A percentile compares a stretch with the other conserved stretches of the same genome.
Evolutionary conservation across 2,113 vertebrate genomes (phyloP).

Genomic region (Dromiciops gliroides): DNA sequence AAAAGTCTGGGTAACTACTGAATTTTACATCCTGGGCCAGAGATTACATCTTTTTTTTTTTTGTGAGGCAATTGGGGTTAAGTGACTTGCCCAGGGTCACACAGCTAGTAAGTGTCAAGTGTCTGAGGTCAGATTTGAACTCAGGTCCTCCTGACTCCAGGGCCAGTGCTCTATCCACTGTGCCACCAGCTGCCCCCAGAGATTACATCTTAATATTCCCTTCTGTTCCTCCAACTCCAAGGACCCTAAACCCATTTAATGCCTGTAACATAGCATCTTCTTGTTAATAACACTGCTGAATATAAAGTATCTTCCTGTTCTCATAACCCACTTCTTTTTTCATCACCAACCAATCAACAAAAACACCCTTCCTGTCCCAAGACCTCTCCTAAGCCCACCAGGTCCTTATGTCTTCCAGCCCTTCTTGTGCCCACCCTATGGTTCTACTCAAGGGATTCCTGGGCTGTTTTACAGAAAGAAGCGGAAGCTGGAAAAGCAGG

Average conservation of each 20-base stretch:
- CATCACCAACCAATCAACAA: background rate
- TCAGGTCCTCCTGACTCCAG: no score
- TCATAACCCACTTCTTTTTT: background rate
- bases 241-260: background rate
- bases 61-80: no score
- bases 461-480: constrained; percentile 87
- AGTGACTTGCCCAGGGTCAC: no score
- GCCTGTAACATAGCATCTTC: background rate
- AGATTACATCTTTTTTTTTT: background rate
- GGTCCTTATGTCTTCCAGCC: background rate
- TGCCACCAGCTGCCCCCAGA: no score
- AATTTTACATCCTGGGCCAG: background rate
- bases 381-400: background rate
- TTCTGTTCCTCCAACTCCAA: background rate
- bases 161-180: no score
- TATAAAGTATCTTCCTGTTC: background rate
- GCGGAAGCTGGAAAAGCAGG: constrained; percentile 86
- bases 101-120: no score
- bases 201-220: background rate
- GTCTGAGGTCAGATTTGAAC: no score
- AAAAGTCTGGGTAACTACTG: constrained; percentile 87
- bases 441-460: background rate
- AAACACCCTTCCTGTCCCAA: background rate
- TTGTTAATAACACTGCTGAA: background rate
- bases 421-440: background rate